Conservation (phyloP, 2,888 invertebrate genomes). For the Pammene fasciana region DNA sequence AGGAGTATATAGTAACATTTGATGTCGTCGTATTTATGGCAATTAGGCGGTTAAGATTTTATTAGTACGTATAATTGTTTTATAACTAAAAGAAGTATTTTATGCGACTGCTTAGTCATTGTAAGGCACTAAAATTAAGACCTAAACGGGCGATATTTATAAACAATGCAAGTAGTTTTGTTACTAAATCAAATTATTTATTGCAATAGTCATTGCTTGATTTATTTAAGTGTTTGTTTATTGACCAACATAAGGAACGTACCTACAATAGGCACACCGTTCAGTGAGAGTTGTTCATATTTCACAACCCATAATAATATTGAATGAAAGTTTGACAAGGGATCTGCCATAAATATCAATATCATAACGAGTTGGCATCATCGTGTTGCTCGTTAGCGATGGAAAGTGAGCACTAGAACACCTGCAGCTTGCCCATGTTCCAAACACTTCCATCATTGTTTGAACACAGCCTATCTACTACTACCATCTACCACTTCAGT, state of each 20-base stretch:
- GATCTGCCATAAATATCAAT: constrained; percentile 19
- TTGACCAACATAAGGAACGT: too few species aligned
- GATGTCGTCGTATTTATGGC: not conserved
- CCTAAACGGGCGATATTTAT: too few species aligned
- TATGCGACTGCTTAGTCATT: too few species aligned
- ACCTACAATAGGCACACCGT: not conserved
- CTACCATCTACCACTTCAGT: too few species aligned
- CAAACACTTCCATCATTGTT: constrained; percentile 5
- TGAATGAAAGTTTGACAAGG: constrained; percentile 26
- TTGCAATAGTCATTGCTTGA: too few species aligned
- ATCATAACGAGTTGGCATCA: constrained; percentile 6
- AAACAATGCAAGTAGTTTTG: too few species aligned
- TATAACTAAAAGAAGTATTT: too few species aligned
- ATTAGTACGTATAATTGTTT: too few species aligned
- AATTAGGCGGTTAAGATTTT: too few species aligned
- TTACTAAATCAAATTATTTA: not conserved
- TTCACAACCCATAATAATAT: not conserved
- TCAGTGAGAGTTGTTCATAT: constrained; percentile 4
- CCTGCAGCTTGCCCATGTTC: constrained; percentile 7
- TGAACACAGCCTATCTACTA: not conserved
- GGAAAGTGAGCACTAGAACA: constrained; percentile 24
- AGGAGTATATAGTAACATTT: not conserved
- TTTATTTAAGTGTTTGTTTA: too few species aligned
- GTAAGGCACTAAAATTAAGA: too few species aligned
- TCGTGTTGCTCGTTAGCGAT: constrained; percentile 19